Percentiles rank a stretch among this genome's conserved stretches.
phyloP scores from a whole-genome alignment of 2,888 invertebrate species.

The Priapulus caudatus region DNA sequence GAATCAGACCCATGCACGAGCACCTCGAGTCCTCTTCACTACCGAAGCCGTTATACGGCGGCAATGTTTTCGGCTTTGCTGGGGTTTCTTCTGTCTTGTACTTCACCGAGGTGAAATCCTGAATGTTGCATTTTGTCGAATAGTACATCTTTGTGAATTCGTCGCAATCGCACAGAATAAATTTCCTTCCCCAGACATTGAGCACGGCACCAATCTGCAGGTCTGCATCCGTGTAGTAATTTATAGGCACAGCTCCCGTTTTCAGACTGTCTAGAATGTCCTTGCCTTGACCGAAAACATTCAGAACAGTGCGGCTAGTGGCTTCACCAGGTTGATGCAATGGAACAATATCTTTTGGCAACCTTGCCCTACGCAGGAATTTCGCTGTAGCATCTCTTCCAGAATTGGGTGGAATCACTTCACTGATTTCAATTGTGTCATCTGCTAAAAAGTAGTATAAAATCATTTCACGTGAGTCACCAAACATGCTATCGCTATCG shows the following conservation, averaged over 20 bases:
- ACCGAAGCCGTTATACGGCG: conserved; percentile 85
- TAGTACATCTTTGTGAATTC: conserved; percentile 74
- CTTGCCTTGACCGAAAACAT: conserved; percentile 39
- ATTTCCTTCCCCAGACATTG: conserved; percentile 66
- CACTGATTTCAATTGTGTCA: conserved; percentile 76
- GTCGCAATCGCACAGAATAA: conserved; percentile 71
- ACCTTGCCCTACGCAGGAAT: conserved; percentile 58
- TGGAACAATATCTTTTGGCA: conserved; percentile 54
- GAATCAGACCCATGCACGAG: conserved; percentile 67
- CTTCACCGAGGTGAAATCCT: conserved; percentile 51
- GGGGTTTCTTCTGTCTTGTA: conserved; percentile 38
- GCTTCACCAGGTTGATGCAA: conserved; percentile 35
- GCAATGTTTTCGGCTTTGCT: conserved; percentile 42
- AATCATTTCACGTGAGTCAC: conserved; percentile 61
- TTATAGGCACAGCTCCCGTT: conserved; percentile 35
- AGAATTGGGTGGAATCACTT: conserved; percentile 53
- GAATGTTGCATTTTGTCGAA: conserved; percentile 52
- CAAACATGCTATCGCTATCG: conserved; percentile 61
- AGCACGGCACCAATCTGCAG: conserved; percentile 66
- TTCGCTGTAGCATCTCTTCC: conserved; percentile 57
- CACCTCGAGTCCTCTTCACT: conserved; percentile 76
- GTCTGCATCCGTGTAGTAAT: conserved; percentile 52
- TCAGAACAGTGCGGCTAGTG: conserved; percentile 38
- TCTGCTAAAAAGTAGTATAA: conserved; percentile 74
- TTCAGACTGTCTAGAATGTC: conserved; percentile 39